Evolutionary conservation across 2,888 invertebrate species (phyloP), one percentile per base, ranked within the genome.

Genomic region (Acholoe squamosa): DNA sequence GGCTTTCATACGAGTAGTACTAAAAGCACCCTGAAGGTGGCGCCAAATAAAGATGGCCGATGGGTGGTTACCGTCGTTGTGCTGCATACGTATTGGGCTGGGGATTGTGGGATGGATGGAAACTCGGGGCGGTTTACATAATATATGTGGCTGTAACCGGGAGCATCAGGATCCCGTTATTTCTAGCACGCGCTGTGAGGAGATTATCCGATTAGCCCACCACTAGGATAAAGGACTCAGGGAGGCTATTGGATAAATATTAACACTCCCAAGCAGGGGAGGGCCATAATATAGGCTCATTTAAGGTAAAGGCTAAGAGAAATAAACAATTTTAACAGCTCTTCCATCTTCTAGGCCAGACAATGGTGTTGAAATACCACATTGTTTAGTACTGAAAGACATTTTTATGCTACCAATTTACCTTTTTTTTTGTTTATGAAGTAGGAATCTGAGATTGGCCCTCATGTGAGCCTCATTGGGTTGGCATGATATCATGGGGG

Each of bases 11-110:
- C 28, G 28, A 71, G 71, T 71, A 71, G 28, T 71, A 71, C 71
- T 71, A 71, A 71, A 71, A 71, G 71, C 71, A 28, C 28, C 71
- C 71, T 71, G 71, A 71, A 71, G 71, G 71, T 71, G 71, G 71
- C 71, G 14, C 71, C 71, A 71, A 71, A 71, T 71, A 71, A 71
- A 71, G 71, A 71, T 71, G 71, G 71, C 71, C 71, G 71, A 71
- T 28, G n/a, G 71, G 71, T 25, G 71, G 28, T 71, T 28, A 28
- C 28, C n/a, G 25, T 14, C 71, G 28, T 71, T 25, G 71, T 71
- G 71, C 71, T 25, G 71, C 71, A 71, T 71, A 71, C 71, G 25
- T 71, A 71, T 71, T 71, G 71, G 28, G 31, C 71, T 14, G 25
- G 31, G 71, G 28, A 71, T 28, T 71, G 14, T 25, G 71, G 71